Evolutionary conservation across 2,113 vertebrate genomes (phyloP).

Genomic region (Oncorhynchus clarkii): DNA sequence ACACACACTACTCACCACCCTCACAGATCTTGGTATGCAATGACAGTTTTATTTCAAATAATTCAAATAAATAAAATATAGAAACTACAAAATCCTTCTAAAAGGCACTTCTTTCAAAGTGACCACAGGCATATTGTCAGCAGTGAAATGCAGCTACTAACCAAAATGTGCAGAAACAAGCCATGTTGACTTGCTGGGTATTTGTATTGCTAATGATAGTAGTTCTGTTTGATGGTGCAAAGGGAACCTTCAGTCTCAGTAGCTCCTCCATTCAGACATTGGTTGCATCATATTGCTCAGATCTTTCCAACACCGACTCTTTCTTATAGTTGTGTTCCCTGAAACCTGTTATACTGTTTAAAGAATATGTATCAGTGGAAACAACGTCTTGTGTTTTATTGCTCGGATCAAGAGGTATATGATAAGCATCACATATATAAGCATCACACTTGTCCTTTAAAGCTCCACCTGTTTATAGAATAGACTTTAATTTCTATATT

Average conservation of each 20-base stretch:
- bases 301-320: slow-evolving; percentile 42
- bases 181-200: slow-evolving; percentile 39
- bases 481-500: slow-evolving; percentile 39
- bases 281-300: slow-evolving; percentile 57
- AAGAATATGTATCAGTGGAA: slow-evolving; percentile 55
- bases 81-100: slow-evolving; percentile 57
- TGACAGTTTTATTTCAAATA: slow-evolving; percentile 71
- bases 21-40: slow-evolving; percentile 58
- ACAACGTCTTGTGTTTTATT: slow-evolving; percentile 61
- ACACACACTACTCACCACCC: neutral
- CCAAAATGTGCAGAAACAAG: slow-evolving; percentile 47
- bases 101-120: slow-evolving; percentile 76
- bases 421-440: slow-evolving; percentile 5
- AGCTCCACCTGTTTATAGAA: slow-evolving; percentile 22
- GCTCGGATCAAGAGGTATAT: slow-evolving; percentile 50
- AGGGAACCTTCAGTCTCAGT: slow-evolving; percentile 28
- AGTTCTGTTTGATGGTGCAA: slow-evolving; percentile 46
- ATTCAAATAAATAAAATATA: slow-evolving; percentile 57
- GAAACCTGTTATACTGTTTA: slow-evolving; percentile 60
- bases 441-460: slow-evolving; percentile 26
- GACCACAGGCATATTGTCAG: slow-evolving; percentile 56
- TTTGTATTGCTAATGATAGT: slow-evolving; percentile 63
- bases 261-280: slow-evolving; percentile 27
- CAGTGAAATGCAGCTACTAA: slow-evolving; percentile 52
- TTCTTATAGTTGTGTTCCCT: slow-evolving; percentile 50